Evolutionary conservation across 2,888 invertebrate species (phyloP), one percentile per base, ranked within the genome.

Genomic region (Phania funesta): DNA sequence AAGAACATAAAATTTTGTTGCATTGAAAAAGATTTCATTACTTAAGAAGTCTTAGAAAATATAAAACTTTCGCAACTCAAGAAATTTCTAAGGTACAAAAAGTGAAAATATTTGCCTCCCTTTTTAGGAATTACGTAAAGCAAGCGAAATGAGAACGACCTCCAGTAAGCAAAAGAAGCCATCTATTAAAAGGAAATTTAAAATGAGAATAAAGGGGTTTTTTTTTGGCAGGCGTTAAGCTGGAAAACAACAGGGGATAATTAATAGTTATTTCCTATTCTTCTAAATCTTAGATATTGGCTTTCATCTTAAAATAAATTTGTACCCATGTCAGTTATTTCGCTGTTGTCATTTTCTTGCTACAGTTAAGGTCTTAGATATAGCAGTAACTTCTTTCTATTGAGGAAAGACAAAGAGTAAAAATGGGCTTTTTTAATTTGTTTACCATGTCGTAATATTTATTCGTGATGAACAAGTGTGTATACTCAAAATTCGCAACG

Each of bases 261-360:
- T 13, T 11, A 41, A 60, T 41, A 24, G 18, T 46, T 46, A 29
- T 48, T 32, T 22, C 29, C 50, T 32, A 32, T 65, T 9, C 13
- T 65, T 16, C 2, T 20, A 48, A 35, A 16, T 29, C 16, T 16
- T 56, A 65, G 48, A 50, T 58, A 46, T 41, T 32, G 38, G 20
- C 29, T 32, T 9, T 60, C 1, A 44, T 7, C 32, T 68, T 50
- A 44, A 68, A 76, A 67, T 52, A 41, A 41, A 76, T 54, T 44
- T 50, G 52, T 24, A 76, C 64, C 64, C 74, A 46, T 38, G 56
- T 74, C 64, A 65, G 64, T 46, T 54, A 1, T 3, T 18, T 50
- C 50, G 8, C 0, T 4, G 2, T n/a, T n/a, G 2, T 9, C 11
- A 11, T 50, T 26, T 3, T 18, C 7, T 24, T 4, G 8, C 16